Base-by-base conservation (phyloP, 1,140 invertebrate genomes). In the Pollicipes pollicipes region DNA sequence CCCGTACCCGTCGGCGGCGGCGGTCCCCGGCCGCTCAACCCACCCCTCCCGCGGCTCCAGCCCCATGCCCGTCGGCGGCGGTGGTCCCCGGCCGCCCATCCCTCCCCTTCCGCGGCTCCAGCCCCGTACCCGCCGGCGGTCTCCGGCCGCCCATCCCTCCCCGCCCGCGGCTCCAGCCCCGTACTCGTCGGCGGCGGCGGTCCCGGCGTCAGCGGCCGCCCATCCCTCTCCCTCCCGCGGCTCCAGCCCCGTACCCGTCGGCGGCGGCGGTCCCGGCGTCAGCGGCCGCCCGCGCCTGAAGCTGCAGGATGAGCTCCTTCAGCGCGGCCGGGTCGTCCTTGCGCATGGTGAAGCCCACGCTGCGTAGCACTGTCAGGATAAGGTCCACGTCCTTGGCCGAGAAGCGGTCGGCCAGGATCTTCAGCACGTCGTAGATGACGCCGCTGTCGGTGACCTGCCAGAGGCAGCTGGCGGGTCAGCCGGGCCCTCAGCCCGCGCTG, bases 361-460 rank as follows among this genome's bases (percentile, higher is more conserved):
- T 87, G 78, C 86, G 87, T 31, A 97, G 80, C 26, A 93, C 81
- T 0, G 90, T 79, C 17, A 96, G 78, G 76, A 96, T 88, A 63
- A 95, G 84, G 76, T 96, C 92, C 17, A 97, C 87, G 73, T 89
- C 87, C 80, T 94, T 95, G 77, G 92, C 90, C 3, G 81, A 81
- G 75, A 90, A 88, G 30, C 82, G 84, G 8, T 83, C 78, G 0
- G 82, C 75, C 1, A 92, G 76, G 70, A 84, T 84, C 1, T 83
- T 77, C 4, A 94, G 81, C n/a, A 94, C 85, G 79, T 93, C 88
- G 79, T 88, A 89, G 0, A 93, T 77, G 16, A 94, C 80, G 26
- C 81, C 80, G 45, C 84, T 83, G 76, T 89, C 86, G 77, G 88
- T 89, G 26, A 35, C 35, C 35, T 35, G n/a, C n/a, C n/a, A 91